Conservation (phyloP, 2,888 invertebrate species). For the Cetonia aurata region DNA sequence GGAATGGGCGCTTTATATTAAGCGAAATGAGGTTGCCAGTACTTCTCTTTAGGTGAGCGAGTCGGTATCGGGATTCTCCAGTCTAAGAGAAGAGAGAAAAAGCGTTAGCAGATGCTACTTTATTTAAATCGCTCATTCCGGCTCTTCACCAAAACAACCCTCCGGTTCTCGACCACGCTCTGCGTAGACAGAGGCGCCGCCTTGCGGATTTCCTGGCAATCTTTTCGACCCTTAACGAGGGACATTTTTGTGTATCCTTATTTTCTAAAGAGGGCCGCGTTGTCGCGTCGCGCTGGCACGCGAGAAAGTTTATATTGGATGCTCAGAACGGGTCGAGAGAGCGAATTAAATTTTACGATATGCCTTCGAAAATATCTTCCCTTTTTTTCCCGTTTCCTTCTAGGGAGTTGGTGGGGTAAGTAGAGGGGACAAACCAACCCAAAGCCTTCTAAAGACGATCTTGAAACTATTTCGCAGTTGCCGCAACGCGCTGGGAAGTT, state of each 20-base stretch:
- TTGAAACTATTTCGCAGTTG: no score
- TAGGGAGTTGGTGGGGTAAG: no score
- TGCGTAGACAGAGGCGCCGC: background rate
- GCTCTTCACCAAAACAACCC: slow-evolving; percentile 10
- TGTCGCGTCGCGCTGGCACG: background rate
- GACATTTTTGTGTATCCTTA: slow-evolving; percentile 4
- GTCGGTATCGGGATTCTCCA: background rate
- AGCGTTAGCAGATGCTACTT: slow-evolving; percentile 8
- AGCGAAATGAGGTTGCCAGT: background rate
- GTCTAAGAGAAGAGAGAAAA: background rate
- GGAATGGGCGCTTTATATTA: background rate
- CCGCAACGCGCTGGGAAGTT: no score
- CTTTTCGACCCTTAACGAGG: slow-evolving; percentile 5
- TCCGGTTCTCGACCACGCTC: background rate
- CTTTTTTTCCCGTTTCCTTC: no score
- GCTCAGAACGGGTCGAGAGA: background rate
- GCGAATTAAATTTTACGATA: slow-evolving; percentile 37
- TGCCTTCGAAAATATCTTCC: slow-evolving; percentile 23
- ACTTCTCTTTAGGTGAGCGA: background rate
- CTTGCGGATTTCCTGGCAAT: slow-evolving; percentile 1
- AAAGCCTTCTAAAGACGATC: no score
- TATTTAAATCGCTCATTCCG: slow-evolving; percentile 8
- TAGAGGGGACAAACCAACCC: no score
- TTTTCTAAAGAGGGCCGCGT: background rate
- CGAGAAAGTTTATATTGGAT: slow-evolving; percentile 24